Evolutionary conservation across 1,140 invertebrate species (phyloP).

Genomic region (Heliconius congener): DNA sequence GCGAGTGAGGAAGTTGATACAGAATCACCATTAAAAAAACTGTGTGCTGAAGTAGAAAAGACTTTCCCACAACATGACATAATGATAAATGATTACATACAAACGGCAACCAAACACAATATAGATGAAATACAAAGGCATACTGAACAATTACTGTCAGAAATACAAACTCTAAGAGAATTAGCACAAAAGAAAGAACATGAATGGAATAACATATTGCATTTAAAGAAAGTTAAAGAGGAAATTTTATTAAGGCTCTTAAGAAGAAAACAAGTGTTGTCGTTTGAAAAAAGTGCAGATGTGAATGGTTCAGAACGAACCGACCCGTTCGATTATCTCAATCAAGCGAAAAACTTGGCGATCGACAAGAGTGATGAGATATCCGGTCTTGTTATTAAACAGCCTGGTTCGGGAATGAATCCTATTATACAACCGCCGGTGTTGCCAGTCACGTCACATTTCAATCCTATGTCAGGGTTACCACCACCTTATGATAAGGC

Average conservation of each 20-base stretch:
- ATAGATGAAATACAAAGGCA: conserved; percentile 83
- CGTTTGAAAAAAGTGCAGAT: conserved; percentile 70
- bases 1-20: conserved; percentile 67
- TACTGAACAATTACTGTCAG: conserved; percentile 82
- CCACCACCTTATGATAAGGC: conserved; percentile 76
- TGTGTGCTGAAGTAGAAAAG: conserved; percentile 81
- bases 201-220: conserved; percentile 91
- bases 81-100: conserved; percentile 83
- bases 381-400: conserved; percentile 71
- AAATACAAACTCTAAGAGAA: conserved; percentile 86
- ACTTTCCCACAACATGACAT: conserved; percentile 81
- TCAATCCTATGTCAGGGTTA: conserved; percentile 68
- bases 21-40: conserved; percentile 78
- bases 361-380: conserved; percentile 78
- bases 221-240: conserved; percentile 91
- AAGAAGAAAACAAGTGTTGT: conserved; percentile 84
- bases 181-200: conserved; percentile 88
- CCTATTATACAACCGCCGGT: conserved; percentile 64
- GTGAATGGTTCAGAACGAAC: conserved; percentile 65
- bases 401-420: conserved; percentile 56
- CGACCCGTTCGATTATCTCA: conserved; percentile 71
- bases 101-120: conserved; percentile 80
- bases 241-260: conserved; percentile 87
- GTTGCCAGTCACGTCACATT: conserved; percentile 66
- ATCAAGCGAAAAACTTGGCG: conserved; percentile 70